Evolutionary conservation across 2,113 vertebrate genomes (phyloP).

Genomic region (Physeter macrocephalus): DNA sequence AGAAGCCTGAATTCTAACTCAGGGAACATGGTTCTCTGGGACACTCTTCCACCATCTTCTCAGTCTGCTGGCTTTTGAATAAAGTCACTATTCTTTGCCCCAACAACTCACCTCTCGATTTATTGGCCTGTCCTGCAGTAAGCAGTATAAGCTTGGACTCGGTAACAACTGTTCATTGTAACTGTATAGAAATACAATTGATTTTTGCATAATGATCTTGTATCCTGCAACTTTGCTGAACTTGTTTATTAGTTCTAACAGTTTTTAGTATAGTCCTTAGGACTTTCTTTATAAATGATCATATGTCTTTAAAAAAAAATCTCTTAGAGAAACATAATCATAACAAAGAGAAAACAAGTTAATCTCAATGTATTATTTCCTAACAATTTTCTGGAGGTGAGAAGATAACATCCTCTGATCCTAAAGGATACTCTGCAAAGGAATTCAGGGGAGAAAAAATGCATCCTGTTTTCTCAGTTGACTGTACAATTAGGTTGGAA

Average conservation of each 20-base stretch:
- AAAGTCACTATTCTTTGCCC: not conserved
- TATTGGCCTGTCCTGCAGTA: not conserved
- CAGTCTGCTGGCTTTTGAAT: not conserved
- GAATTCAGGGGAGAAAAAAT: not conserved
- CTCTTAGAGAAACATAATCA: not conserved
- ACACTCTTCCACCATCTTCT: not conserved
- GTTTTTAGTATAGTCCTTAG: not conserved
- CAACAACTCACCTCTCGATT: not conserved
- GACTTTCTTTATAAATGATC: not conserved
- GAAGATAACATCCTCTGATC: not conserved
- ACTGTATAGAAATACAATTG: not conserved
- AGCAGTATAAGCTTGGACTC: not conserved
- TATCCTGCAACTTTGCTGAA: not conserved
- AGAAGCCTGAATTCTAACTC: not conserved
- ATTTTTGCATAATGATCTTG: not conserved
- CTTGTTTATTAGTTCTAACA: not conserved
- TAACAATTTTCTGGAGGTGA: not conserved
- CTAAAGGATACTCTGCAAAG: not conserved
- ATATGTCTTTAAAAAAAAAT: not conserved
- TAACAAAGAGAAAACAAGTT: not conserved
- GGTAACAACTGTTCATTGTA: not conserved
- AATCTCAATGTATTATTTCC: not conserved
- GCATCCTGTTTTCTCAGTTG: not conserved
- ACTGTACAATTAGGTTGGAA: not conserved
- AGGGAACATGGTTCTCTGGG: not conserved